Evolutionary conservation across 2,113 vertebrate genomes (phyloP).

Genomic region (Glareola pratincola): DNA sequence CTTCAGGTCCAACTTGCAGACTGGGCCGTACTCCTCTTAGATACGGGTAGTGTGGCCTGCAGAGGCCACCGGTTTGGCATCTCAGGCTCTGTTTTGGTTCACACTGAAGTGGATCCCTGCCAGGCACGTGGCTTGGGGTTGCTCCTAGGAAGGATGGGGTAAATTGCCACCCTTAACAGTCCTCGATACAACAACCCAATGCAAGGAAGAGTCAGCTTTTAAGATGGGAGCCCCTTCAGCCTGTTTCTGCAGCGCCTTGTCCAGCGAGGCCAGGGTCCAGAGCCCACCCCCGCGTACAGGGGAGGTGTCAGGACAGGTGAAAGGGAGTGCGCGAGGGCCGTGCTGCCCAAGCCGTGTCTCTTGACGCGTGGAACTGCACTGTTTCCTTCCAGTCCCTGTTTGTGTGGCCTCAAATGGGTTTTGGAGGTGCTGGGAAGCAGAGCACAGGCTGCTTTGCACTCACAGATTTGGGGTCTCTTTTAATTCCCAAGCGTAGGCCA

Average conservation of each 20-base stretch:
- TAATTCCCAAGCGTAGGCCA: background rate
- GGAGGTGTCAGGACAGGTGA: background rate
- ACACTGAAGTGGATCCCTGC: background rate
- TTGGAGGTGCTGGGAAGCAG: background rate
- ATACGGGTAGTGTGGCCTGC: background rate
- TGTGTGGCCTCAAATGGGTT: background rate
- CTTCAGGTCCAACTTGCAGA: background rate
- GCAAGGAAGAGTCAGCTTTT: background rate
- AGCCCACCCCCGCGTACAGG: too few relatives aligned
- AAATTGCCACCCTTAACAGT: background rate
- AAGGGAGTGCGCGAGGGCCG: background rate
- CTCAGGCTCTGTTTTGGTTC: background rate
- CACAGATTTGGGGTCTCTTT: background rate
- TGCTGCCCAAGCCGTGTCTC: background rate
- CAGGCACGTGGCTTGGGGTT: background rate
- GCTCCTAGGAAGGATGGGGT: background rate
- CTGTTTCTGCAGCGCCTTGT: background rate
- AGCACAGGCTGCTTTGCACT: background rate
- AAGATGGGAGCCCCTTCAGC: background rate
- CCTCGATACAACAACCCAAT: background rate
- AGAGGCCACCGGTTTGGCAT: background rate
- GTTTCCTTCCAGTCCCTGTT: background rate
- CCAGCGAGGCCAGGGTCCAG: background rate
- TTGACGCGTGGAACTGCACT: background rate
- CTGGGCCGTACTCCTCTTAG: background rate